phyloP scores from a whole-genome alignment of 2,113 vertebrate genomes.

The Burhinus bistriatus region DNA sequence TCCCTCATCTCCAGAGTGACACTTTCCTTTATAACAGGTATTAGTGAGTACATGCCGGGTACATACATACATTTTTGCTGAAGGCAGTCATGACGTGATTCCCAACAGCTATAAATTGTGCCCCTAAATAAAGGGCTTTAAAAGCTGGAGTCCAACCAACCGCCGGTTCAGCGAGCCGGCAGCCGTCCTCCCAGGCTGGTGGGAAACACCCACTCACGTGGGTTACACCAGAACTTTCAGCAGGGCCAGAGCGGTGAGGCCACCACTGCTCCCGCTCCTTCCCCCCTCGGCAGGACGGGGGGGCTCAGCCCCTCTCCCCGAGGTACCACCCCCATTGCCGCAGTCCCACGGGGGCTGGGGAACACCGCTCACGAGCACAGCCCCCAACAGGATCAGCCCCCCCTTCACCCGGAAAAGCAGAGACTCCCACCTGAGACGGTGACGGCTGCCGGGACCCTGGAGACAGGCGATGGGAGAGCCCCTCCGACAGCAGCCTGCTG shows the following conservation, averaged over 20 bases:
- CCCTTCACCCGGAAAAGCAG: rapidly evolving
- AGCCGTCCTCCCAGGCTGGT: rapidly evolving
- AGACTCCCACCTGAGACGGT: background rate
- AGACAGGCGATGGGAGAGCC: rapidly evolving
- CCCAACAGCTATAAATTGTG: no score
- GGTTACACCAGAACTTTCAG: background rate
- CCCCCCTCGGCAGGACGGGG: no score
- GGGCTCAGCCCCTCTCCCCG: background rate
- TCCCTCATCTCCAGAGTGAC: background rate
- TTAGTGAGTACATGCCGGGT: rapidly evolving
- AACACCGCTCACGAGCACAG: background rate
- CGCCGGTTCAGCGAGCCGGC: rapidly evolving
- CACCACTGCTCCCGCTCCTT: background rate
- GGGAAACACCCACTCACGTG: rapidly evolving
- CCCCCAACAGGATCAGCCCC: rapidly evolving
- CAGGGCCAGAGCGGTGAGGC: no score
- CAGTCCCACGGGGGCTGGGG: no score
- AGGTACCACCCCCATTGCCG: background rate
- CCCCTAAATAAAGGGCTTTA: background rate
- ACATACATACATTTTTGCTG: rapidly evolving
- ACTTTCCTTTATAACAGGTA: rapidly evolving
- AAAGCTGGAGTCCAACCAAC: rapidly evolving
- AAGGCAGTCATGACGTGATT: background rate
- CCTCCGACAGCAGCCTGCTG: rapidly evolving
- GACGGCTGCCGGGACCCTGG: rapidly evolving